Evolutionary conservation across 2,888 invertebrate species (phyloP).

Genomic region (Calameuta pallipes): DNA sequence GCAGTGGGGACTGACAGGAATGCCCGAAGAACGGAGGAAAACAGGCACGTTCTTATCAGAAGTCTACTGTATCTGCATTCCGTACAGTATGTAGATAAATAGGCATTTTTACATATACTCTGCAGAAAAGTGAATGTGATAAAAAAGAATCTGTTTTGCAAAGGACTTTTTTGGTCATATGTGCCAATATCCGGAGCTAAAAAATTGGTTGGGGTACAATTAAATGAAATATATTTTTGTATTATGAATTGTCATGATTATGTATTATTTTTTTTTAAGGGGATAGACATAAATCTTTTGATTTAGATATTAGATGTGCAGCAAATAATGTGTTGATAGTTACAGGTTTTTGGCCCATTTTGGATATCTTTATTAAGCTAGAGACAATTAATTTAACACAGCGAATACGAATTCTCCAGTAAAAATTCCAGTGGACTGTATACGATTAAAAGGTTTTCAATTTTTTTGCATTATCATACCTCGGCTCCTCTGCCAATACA

Average conservation of each 20-base stretch:
- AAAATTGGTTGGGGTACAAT: background rate
- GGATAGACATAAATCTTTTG: background rate
- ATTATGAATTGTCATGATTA: background rate
- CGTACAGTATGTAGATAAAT: no score
- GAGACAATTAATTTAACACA: background rate
- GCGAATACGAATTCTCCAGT: background rate
- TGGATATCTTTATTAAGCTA: background rate
- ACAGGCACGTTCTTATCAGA: no score
- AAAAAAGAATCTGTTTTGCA: background rate
- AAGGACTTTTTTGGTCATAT: background rate
- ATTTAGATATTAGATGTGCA: background rate
- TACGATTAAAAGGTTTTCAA: background rate
- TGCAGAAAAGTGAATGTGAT: background rate
- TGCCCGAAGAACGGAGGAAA: no score
- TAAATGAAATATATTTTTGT: background rate
- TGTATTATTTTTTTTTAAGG: background rate
- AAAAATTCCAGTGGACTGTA: background rate
- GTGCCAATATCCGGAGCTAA: background rate
- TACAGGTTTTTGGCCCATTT: background rate
- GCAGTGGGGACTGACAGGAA: no score
- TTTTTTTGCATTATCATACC: background rate
- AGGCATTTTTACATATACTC: background rate
- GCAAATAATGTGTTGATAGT: background rate
- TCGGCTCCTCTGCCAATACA: background rate
- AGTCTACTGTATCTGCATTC: background rate